These are phyloP conservation scores for Sycophaga agraensis DNA, from an alignment of 1,140 invertebrate species.

Conservation along the genomic window DNA sequence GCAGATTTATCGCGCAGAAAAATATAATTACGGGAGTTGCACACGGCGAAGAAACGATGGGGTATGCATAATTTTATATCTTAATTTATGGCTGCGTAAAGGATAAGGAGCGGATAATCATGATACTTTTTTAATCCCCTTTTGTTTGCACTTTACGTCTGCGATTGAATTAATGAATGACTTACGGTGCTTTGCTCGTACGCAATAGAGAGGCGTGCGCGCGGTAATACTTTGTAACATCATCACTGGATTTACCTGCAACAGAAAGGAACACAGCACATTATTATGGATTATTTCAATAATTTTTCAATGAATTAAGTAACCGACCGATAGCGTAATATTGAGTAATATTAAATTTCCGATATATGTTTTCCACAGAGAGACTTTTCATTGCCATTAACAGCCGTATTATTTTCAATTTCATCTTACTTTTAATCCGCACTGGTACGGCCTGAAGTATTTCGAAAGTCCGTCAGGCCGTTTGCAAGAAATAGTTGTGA, in stretches of 20 bases:
- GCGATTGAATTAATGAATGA: constrained; percentile 9
- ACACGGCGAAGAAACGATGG: neutral
- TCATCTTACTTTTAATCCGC: no score
- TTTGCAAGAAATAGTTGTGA: no score
- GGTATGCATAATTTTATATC: constrained; percentile 1
- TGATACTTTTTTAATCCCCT: constrained; percentile 4
- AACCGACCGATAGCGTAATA: no score
- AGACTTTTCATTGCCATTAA: no score
- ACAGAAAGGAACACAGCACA: neutral
- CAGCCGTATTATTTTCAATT: no score
- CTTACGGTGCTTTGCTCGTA: neutral
- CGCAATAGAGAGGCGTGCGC: neutral
- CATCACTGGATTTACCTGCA: neutral
- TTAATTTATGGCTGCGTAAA: constrained; percentile 25
- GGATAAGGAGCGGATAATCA: constrained; percentile 4
- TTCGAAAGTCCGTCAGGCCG: no score
- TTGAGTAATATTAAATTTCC: no score
- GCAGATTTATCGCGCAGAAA: constrained; percentile 9
- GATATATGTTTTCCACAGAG: no score
- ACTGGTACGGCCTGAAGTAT: no score
- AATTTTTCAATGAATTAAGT: no score
- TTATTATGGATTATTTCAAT: no score
- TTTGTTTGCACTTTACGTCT: constrained; percentile 6
- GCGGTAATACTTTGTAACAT: no score
- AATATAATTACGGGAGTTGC: neutral